Evolutionary conservation across 2,888 invertebrate species (phyloP).

Genomic region (Linnaemya tessellans): DNA sequence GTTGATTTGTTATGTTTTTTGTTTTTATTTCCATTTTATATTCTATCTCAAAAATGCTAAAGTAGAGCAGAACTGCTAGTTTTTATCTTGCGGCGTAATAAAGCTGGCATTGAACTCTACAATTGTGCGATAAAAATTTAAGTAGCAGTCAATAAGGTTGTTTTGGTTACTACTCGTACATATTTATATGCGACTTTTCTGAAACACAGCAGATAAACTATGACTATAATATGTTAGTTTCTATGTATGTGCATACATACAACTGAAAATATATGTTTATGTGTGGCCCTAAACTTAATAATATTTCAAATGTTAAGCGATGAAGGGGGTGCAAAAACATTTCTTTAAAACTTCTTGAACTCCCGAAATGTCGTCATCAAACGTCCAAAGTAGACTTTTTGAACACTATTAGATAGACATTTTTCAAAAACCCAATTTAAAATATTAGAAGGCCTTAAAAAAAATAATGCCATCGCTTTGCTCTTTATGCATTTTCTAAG

Average conservation of each 20-base stretch:
- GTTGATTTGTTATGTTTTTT: not conserved
- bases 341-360: not conserved
- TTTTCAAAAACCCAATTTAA: too few species aligned
- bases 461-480: too few species aligned
- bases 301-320: not conserved
- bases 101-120: constrained; percentile 33
- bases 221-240: not conserved
- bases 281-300: not conserved
- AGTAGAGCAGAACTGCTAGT: not conserved
- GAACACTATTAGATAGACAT: too few species aligned
- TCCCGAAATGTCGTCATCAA: too few species aligned
- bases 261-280: too few species aligned
- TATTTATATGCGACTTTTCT: not conserved
- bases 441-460: too few species aligned
- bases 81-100: constrained; percentile 6
- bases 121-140: constrained; percentile 9
- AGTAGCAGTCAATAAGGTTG: not conserved
- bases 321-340: not conserved
- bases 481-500: too few species aligned
- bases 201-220: not conserved
- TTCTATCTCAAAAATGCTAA: not conserved
- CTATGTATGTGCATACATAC: not conserved
- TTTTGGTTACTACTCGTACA: not conserved
- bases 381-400: too few species aligned
- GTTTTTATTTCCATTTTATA: not conserved